phyloP scores from a whole-genome alignment of 2,797 vertebrate species.

The Enteromius unitaeniatus region DNA sequence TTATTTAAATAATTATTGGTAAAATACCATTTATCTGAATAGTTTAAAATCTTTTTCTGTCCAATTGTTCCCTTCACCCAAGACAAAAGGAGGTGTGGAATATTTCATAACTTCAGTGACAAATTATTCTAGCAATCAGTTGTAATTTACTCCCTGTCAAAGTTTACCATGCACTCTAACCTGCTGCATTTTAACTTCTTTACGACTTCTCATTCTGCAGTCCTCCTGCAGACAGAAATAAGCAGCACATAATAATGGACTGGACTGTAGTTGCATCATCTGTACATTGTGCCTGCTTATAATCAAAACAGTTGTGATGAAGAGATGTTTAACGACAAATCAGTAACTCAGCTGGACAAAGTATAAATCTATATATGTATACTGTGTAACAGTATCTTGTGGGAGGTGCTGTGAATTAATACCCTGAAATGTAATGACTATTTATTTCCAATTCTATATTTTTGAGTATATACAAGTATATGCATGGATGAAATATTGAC shows the following conservation, averaged over 20 bases:
- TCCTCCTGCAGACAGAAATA: constrained; percentile 3
- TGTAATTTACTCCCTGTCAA: constrained; percentile 13
- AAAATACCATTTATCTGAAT: constrained; percentile 6
- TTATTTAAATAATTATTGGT: not conserved
- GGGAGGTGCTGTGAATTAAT: constrained; percentile 48
- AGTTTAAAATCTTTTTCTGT: not conserved
- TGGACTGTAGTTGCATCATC: constrained; percentile 15
- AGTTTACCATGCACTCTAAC: constrained; percentile 21
- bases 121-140: not conserved
- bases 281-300: constrained; percentile 45
- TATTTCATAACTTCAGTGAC: not conserved
- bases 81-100: not conserved
- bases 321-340: constrained; percentile 45
- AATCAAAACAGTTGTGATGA: constrained; percentile 11
- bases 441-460: constrained; percentile 85
- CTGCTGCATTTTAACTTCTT: constrained; percentile 24
- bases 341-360: constrained; percentile 33
- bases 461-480: constrained; percentile 79
- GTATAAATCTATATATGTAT: constrained; percentile 65
- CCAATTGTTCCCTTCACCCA: not conserved
- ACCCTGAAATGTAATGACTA: constrained; percentile 75
- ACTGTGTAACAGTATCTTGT: constrained; percentile 37
- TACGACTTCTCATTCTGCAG: not conserved
- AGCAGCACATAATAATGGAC: constrained; percentile 25
- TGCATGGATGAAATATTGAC: constrained; percentile 74